These are phyloP conservation scores for Gymnopithys bicolor DNA, from an alignment of 2,797 vertebrate species.

Conservation along the genomic window DNA sequence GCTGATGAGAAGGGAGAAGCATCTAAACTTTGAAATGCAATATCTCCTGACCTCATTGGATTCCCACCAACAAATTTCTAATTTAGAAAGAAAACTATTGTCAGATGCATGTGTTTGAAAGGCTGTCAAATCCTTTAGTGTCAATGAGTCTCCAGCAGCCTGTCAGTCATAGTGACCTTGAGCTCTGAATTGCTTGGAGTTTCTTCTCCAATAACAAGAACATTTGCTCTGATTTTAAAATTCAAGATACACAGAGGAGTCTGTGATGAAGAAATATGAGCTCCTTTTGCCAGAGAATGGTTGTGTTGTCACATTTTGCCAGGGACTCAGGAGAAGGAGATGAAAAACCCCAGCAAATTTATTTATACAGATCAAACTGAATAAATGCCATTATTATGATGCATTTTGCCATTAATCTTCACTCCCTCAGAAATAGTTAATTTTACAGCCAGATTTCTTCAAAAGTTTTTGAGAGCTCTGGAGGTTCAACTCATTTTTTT, in stretches of 20 bases:
- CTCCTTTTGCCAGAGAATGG: not conserved
- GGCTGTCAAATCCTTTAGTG: not conserved
- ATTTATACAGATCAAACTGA: not conserved
- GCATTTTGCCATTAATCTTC: not conserved
- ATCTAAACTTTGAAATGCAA: not conserved
- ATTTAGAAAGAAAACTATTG: not conserved
- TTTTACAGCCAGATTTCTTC: not conserved
- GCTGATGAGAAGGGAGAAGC: not conserved
- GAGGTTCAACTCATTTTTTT: not conserved
- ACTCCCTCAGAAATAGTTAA: not conserved
- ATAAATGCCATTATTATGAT: not conserved
- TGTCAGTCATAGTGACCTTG: constrained; percentile 37
- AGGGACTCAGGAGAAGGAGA: not conserved
- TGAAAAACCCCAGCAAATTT: not conserved
- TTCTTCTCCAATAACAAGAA: not conserved
- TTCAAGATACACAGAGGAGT: not conserved
- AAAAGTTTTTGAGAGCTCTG: not conserved
- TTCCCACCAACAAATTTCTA: not conserved
- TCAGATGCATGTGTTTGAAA: not conserved
- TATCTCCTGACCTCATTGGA: not conserved
- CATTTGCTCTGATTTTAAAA: not conserved
- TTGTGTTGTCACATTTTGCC: not conserved
- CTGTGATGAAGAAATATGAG: not conserved
- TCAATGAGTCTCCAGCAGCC: not conserved
- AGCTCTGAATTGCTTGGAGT: not conserved